Percentiles rank a stretch among this genome's conserved stretches.
These are phyloP conservation scores for Anadara kagoshimensis DNA, from an alignment of 1,140 invertebrate species.

Conservation along the genomic window DNA sequence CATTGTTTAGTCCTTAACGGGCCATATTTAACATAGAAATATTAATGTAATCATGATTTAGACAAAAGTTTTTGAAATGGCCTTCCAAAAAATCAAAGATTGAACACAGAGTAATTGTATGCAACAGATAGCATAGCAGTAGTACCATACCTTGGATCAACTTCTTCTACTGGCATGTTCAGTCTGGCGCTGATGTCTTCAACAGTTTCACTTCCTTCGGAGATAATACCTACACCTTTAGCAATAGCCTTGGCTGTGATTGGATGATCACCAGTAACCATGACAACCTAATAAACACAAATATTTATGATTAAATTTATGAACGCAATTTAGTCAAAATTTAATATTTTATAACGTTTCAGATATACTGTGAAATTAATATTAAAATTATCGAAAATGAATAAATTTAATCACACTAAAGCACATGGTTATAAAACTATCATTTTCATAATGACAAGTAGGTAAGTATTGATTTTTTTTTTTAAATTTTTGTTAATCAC, in stretches of 20 bases:
- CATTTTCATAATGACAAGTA: too few species aligned
- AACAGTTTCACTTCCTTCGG: slow-evolving; percentile 94
- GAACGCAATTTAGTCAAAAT: too few species aligned
- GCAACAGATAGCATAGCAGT: not conserved
- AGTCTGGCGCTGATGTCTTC: slow-evolving; percentile 96
- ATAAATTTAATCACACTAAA: not conserved
- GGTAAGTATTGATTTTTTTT: too few species aligned
- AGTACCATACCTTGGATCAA: slow-evolving; percentile 65
- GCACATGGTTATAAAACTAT: too few species aligned
- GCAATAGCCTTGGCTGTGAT: slow-evolving; percentile 99
- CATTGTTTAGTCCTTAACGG: too few species aligned
- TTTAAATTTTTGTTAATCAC: not conserved
- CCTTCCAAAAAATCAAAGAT: not conserved
- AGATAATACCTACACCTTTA: slow-evolving; percentile 99
- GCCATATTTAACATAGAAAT: too few species aligned
- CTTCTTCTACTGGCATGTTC: slow-evolving; percentile 89
- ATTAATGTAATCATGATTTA: not conserved
- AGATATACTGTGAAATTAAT: not conserved
- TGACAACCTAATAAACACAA: slow-evolving; percentile 76
- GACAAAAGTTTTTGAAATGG: not conserved
- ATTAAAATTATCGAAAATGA: not conserved
- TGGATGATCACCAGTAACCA: slow-evolving; percentile 93
- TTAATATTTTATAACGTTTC: too few species aligned
- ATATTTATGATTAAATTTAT: not conserved
- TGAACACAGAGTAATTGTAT: not conserved